Base-by-base conservation (phyloP, 2,797 vertebrate genomes). In the Glossophaga mutica region DNA sequence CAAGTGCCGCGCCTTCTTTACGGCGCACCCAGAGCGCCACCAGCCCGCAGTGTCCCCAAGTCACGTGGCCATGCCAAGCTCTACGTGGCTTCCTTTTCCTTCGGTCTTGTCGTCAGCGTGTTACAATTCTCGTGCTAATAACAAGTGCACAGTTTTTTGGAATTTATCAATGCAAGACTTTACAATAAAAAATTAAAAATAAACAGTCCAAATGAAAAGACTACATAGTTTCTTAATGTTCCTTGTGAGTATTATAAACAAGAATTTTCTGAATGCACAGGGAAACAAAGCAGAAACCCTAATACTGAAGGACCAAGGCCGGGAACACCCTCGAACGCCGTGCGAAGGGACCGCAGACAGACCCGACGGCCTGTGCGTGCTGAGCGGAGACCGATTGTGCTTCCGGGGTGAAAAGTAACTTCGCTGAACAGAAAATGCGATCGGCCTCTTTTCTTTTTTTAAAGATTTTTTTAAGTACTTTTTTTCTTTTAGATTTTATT, bases 141-240 rank as follows among this genome's bases (percentile, higher is more conserved):
- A 26, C 34, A 87, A 76, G 37, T 70, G 34, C 24, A 14, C 1
- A 22, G 12, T 62, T 55, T 55, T 55, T 76, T 46, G n/a, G 48
- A 21, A 94, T 78, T 88, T 91, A 74, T 26, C 70, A 70, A 71
- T 65, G 5, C 0, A 81, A 91, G 44, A 87, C 42, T 82, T 90
- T 76, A 37, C 55, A 76, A 79, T 78, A 79, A 84, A 70, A 62
- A 70, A 76, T 79, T 87, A 12, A 76, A 85, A 82, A 55, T 67
- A 85, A 94, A 90, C 42, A 76, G 11, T 68, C 57, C 76, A 19
- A 93, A 91, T 88, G 55, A 86, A 91, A 91, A 48, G 6, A 57
- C n/a, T 52, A 52, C 4, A 68, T 73, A 34, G 26, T 70, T 81
- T 91, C 46, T 22, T 48, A 39, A 39, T 97, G 46, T 65, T 85